Evolutionary conservation across 37 sponge, comb jelly and placozoan genomes (phyloP).

Genomic region (Geodia barretti): DNA sequence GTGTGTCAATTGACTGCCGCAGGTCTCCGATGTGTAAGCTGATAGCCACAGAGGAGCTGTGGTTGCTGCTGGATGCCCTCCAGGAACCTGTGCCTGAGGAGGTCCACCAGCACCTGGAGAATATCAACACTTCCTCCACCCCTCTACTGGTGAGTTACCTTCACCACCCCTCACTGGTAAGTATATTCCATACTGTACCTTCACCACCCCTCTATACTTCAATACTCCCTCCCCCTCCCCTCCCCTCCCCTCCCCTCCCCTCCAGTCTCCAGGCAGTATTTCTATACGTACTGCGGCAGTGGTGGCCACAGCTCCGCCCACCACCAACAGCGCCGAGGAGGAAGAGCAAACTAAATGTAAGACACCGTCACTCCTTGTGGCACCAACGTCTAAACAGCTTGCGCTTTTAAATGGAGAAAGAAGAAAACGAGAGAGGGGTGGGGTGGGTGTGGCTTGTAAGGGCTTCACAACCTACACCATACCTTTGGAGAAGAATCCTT

Average conservation of each 20-base stretch:
- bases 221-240: not conserved
- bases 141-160: slow-evolving; percentile 46
- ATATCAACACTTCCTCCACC: slow-evolving; percentile 25
- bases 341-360: not conserved
- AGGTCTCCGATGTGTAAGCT: slow-evolving; percentile 68
- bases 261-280: not conserved
- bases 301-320: slow-evolving; percentile 11
- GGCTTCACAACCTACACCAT: no score
- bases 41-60: slow-evolving; percentile 64
- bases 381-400: no score
- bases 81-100: slow-evolving; percentile 69
- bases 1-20: no score
- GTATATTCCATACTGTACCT: no score
- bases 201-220: no score
- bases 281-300: slow-evolving; percentile 1
- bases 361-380: no score
- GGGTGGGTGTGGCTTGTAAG: no score
- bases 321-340: not conserved
- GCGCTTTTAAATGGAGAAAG: no score
- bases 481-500: no score
- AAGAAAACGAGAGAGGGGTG: no score
- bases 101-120: slow-evolving; percentile 72
- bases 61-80: slow-evolving; percentile 67
- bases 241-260: not conserved
- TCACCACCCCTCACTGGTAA: no score